Evolutionary conservation across 2,888 invertebrate genomes (phyloP), one percentile per base, ranked within the genome.

Genomic region (Zygaena filipendulae): DNA sequence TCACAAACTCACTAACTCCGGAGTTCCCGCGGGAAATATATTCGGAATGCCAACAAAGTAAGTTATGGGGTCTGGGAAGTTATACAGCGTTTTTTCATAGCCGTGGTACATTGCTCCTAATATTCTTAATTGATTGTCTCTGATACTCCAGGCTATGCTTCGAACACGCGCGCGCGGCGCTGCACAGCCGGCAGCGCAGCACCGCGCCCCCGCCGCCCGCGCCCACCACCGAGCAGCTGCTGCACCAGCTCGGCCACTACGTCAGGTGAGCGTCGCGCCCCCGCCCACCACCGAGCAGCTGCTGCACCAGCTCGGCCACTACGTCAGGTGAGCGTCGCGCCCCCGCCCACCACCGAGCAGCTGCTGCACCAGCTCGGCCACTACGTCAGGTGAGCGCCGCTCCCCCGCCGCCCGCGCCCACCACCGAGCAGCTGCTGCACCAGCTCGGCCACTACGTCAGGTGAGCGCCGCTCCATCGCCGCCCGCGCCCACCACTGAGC

Each of bases 231-330:
- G 87, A 88, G 47, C 80, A 84, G 1, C 52, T 88, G 23, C 62
- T 88, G 6, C 72, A 84, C 21, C 83, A 84, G 28, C 66, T 89
- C n/a, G 82, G 82, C 31, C 87, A 87, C 43, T 86, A 87, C 41
- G 81, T 83, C 33, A 57, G 77, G 80, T 79, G 2, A 43, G 55
- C n/a, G n/a, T n/a, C n/a, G n/a, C 83, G 2, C 83, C 86, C 1
- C 82, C 82, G 11, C 72, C 82, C 33, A 84, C 84, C 5, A 82
- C 85, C 0, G 87, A 88, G 47, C 80, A 84, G 1, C 52, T 88
- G 23, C 62, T 88, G 6, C 72, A 84, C 21, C 83, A 84, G 28
- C 66, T 89, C n/a, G 82, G 82, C 31, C 86, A 87, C 43, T 86
- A 87, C 63, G 86, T 1, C 84, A 84, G 43, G 77, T 83, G n/a